Base-by-base conservation (phyloP, 1,140 invertebrate species). In the Belonocnema kinseyi region DNA sequence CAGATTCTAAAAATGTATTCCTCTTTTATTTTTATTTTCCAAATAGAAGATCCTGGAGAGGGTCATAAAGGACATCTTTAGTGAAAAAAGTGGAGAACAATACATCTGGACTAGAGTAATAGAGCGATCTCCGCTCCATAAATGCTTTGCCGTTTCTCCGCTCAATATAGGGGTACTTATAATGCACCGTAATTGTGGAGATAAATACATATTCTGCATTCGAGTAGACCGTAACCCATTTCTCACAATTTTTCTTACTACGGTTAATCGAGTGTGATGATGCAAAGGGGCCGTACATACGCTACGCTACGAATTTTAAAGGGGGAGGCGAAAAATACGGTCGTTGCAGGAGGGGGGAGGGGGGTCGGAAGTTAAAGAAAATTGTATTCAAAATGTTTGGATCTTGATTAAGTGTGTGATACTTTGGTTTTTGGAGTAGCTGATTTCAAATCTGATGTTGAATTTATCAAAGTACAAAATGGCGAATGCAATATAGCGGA, bases 181-280 rank as follows among this genome's bases (percentile, higher is more conserved):
- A 61, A 21, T 61, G 56, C 40, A 21, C 21, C 14, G 58, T 66
- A 66, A 66, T 66, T 66, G 58, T 66, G 16, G 26, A 66, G 58
- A 66, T 66, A 66, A 66, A 33, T 33, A 3, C n/a, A 12, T 66
- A n/a, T 26, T 66, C 21, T 66, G 58, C 58, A 66, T 66, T 66
- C 13, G 58, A 40, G 40, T 13, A 26, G 13, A 66, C 13, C 40
- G 40, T 66, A 66, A 66, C 58, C 58, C 58, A 66, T 66, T 66
- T 66, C 58, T 66, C 58, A 66, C 58, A 66, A 40, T 66, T 66
- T 66, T 66, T 66, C 53, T 26, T 40, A 2, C 58, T 66, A 40
- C 26, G 26, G 56, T 66, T 66, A 66, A 66, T 66, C 58, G 58
- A 66, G 40, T 66, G 58, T 26, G 26, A 66, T 66, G 58, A 66